These are phyloP conservation scores for Simalia tracyae DNA, from an alignment of 2,797 vertebrate genomes.

Conservation along the genomic window DNA sequence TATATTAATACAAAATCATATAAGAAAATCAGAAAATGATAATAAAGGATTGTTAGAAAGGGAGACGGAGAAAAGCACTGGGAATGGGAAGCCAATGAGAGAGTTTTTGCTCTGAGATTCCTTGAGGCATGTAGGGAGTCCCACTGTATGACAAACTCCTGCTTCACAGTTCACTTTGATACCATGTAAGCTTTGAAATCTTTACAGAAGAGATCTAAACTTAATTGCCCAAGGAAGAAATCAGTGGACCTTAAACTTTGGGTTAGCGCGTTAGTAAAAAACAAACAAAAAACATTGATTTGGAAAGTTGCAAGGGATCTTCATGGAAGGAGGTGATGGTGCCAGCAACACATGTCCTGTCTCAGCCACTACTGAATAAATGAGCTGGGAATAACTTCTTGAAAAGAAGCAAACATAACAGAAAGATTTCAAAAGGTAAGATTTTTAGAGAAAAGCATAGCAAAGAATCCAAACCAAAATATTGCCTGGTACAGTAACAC, in stretches of 20 bases:
- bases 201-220: neutral
- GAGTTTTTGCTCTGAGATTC: neutral
- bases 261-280: neutral
- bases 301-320: neutral
- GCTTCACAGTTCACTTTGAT: neutral
- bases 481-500: neutral
- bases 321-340: neutral
- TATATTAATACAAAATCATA: too few relatives aligned
- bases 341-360: neutral
- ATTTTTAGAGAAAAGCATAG: neutral
- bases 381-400: neutral
- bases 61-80: neutral
- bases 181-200: neutral
- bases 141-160: neutral
- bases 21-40: neutral
- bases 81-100: neutral
- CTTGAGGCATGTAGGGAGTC: too few relatives aligned
- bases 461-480: neutral
- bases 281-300: neutral
- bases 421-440: conserved; percentile 3
- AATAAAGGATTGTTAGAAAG: neutral
- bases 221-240: neutral
- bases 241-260: conserved; percentile 17
- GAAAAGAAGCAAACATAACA: neutral
- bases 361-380: neutral